Evolutionary conservation across 2,888 invertebrate genomes (phyloP), one percentile per base, ranked within the genome.

Genomic region (Tribolium freemani): DNA sequence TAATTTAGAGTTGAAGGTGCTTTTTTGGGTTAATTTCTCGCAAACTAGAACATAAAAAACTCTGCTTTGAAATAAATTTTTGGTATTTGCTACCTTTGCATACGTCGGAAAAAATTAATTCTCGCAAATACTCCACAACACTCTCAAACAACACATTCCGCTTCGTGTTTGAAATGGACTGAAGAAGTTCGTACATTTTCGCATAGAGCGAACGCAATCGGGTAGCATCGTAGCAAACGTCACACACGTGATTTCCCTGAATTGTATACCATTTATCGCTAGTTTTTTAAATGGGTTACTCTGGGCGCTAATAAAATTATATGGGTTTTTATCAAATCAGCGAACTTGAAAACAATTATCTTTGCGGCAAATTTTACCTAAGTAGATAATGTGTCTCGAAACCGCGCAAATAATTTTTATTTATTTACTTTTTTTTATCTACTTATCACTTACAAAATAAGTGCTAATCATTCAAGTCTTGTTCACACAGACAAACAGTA

Each of bases 71-170:
- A 38, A 38, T 38, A 1, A 38, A 38, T 3, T 38, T 26, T 1
- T 26, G 5, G 16, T 53, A 69, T 70, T 70, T 61, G 45, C 63
- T 72, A 77, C 78, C 77, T 76, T 74, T 72, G 76, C 78, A 78
- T 78, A 75, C 77, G 76, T 72, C 16, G 31, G 67, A 54, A 38
- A 58, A 53, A 71, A 71, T 67, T 68, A 74, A 57, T 74, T 74
- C 31, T 51, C 72, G 72, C 57, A 64, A 69, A 54, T 21, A 31
- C 53, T 31, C 60, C 53, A 64, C 72, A 10, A 61, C 58, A 64
- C 69, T 31, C 16, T 56, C 10, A 53, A 69, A 57, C 46, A 44
- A 38, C 46, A 46, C 51, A 63, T 58, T 11, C 64, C 48, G 46
- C 50, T 3, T 9, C 44, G 20, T 58, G 21, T 69, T 72, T 61